Conservation (phyloP, 2,888 invertebrate species). For the Drosophila eohydei region DNA sequence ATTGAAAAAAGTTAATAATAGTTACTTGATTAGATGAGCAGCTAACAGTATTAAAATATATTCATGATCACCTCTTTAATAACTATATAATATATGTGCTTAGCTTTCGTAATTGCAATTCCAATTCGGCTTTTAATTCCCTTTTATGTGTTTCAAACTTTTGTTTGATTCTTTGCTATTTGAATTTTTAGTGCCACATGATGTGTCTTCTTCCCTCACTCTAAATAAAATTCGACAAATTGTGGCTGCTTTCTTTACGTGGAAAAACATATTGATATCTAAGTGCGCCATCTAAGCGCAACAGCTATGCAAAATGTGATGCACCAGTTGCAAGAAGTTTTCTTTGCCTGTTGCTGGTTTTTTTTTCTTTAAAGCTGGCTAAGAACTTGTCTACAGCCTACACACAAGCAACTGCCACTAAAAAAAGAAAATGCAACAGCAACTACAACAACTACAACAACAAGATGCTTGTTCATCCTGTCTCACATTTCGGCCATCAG, state of each 20-base stretch:
- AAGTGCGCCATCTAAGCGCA: constrained; percentile 5
- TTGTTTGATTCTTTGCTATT: too few relatives aligned
- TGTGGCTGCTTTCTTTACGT: constrained; percentile 10
- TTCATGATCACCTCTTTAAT: too few relatives aligned
- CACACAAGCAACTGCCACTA: constrained; percentile 22
- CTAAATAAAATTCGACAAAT: neutral
- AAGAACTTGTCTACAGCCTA: constrained; percentile 44
- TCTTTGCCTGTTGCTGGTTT: constrained; percentile 10
- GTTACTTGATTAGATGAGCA: too few relatives aligned
- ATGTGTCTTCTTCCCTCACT: neutral
- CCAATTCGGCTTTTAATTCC: too few relatives aligned
- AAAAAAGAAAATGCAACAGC: constrained; percentile 11
- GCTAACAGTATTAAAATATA: too few relatives aligned
- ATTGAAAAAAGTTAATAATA: neutral
- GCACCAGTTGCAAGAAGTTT: constrained; percentile 27
- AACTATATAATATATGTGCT: too few relatives aligned
- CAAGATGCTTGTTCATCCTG: constrained; percentile 41
- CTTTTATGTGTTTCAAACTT: too few relatives aligned
- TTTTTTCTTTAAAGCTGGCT: constrained; percentile 9
- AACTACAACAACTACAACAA: constrained; percentile 6
- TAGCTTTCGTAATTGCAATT: too few relatives aligned
- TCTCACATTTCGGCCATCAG: constrained; percentile 50
- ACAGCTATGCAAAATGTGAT: constrained; percentile 24
- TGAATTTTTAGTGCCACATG: too few relatives aligned
- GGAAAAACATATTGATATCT: constrained; percentile 10